Base-by-base conservation (phyloP, 2,888 invertebrate genomes). In the Apamea sordens region DNA sequence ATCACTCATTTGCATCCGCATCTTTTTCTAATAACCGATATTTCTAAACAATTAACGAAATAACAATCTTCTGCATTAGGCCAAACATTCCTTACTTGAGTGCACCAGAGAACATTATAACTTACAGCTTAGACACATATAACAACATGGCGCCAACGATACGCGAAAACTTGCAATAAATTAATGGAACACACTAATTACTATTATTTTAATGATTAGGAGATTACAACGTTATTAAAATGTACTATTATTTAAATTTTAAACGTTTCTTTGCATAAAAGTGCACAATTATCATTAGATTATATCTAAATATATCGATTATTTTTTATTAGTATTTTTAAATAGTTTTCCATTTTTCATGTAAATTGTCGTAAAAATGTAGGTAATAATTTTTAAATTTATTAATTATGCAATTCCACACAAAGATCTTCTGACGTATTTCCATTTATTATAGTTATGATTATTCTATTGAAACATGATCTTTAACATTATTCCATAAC, bases 241-340 rank as follows among this genome's bases (percentile, higher is more conserved):
- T 77, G 78, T 82, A 82, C 63, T 82, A 21, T 77, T n/a, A 24
- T 50, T 50, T 50, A 36, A 61, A 56, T 28, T 82, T 74, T n/a
- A 47, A 61, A 75, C 1, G 8, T 41, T 24, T 82, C 8, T 2
- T 53, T 68, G 36, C 11, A 63, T 75, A 21, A 53, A 80, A 76
- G 24, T 76, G 82, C 76, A 76, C 53, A 80, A 65, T 80, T 59
- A 65, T 6, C 1, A 47, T 56, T 56, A 6, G 11, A 18, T 24
- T 28, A 28, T 24, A 11, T 28, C 11, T 65, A 36, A 65, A 44
- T 44, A 56, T 24, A 65, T 24, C 18, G 5, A 59, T 36, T 36
- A 36, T 10, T 13, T 24, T 28, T 64, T 36, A 10, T 68, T 63
- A 18, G 7, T 21, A 24, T 77, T 44, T 76, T 41, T 18, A 47